Conservation (phyloP, 2,888 invertebrate species). For the Sminthurinus aureus region DNA sequence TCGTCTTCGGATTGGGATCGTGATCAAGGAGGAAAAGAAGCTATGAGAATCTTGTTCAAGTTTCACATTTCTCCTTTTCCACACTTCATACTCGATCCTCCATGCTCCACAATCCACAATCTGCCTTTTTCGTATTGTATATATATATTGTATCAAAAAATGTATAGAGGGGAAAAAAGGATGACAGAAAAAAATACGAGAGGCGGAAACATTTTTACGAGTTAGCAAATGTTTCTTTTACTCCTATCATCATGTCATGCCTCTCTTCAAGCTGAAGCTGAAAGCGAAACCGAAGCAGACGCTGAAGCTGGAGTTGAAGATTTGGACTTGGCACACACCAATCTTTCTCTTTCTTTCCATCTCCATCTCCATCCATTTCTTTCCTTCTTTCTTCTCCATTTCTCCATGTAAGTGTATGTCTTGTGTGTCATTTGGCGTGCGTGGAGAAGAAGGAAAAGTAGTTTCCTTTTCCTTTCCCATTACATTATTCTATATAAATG, state of each 20-base stretch:
- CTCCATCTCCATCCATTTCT: background rate
- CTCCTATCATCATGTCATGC: slow-evolving; percentile 4
- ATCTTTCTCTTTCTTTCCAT: background rate
- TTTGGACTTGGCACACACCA: slow-evolving; percentile 6
- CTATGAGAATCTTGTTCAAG: too few relatives aligned
- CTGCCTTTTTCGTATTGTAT: background rate
- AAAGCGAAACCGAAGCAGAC: background rate
- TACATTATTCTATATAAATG: too few relatives aligned
- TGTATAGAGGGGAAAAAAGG: background rate
- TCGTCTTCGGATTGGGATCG: background rate
- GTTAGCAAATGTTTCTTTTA: slow-evolving; percentile 13
- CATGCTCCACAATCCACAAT: background rate
- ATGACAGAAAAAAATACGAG: slow-evolving; percentile 9
- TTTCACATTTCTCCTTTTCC: background rate
- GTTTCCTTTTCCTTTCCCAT: too few relatives aligned
- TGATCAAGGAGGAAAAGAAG: too few relatives aligned
- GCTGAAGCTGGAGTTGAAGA: background rate
- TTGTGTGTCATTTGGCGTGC: too few relatives aligned
- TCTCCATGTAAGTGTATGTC: too few relatives aligned
- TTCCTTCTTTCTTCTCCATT: background rate
- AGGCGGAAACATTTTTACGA: slow-evolving; percentile 19
- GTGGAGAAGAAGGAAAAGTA: too few relatives aligned
- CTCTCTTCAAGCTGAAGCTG: background rate
- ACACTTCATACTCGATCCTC: too few relatives aligned
- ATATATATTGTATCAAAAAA: background rate